phyloP scores from a whole-genome alignment of 2,888 invertebrate species.

The Nemotelus pantherinus region DNA sequence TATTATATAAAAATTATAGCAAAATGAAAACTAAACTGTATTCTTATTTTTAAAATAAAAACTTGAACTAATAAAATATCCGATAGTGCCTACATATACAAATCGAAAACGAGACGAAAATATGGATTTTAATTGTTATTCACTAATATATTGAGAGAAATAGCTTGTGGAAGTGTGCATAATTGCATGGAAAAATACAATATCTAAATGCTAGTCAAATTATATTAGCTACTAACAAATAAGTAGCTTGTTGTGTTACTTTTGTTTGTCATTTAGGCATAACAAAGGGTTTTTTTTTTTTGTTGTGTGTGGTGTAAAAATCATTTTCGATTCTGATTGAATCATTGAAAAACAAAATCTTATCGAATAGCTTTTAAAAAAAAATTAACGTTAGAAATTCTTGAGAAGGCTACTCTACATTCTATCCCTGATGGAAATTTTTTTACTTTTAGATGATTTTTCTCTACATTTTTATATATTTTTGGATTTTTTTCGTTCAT shows the following conservation, averaged over 20 bases:
- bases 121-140: not conserved
- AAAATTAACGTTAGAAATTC: not conserved
- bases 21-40: not conserved
- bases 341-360: too few relatives aligned
- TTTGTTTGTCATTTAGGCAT: not conserved
- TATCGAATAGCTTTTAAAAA: not conserved
- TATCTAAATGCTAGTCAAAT: not conserved
- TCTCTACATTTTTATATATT: not conserved
- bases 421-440: constrained; percentile 22
- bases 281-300: not conserved
- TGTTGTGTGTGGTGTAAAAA: not conserved
- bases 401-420: constrained; percentile 21
- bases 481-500: not conserved
- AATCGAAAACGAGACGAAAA: not conserved
- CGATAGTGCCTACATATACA: not conserved
- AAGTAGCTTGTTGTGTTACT: not conserved
- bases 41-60: not conserved
- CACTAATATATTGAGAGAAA: too few relatives aligned
- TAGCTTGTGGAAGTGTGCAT: too few relatives aligned
- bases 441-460: not conserved
- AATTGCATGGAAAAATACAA: too few relatives aligned
- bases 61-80: not conserved
- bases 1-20: not conserved
- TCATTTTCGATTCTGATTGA: too few relatives aligned
- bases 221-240: not conserved